These are phyloP conservation scores for Suillia variegata DNA, from an alignment of 2,888 invertebrate genomes.

Conservation along the genomic window DNA sequence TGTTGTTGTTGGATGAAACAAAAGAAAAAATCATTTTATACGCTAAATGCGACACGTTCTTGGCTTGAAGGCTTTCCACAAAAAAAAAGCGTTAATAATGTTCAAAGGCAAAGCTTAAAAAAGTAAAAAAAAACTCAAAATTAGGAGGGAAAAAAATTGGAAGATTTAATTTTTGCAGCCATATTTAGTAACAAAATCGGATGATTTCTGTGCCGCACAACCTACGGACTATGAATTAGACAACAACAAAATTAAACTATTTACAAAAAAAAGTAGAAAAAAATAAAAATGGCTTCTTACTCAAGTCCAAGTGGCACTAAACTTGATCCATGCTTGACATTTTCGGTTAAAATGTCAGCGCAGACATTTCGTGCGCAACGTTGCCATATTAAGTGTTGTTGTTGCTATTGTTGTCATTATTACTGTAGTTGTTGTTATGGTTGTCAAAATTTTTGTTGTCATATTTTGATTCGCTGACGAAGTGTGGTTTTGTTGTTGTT, in stretches of 20 bases:
- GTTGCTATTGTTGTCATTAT: neutral
- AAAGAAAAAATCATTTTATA: neutral
- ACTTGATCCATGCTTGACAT: conserved; percentile 16
- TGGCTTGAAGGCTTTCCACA: neutral
- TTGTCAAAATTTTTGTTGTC: no score
- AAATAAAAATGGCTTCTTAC: neutral
- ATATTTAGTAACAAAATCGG: conserved; percentile 50
- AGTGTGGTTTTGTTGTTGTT: conserved; percentile 16
- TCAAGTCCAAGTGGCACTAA: conserved; percentile 5
- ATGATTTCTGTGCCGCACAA: conserved; percentile 27
- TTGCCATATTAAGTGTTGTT: neutral
- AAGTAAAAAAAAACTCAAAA: conserved; percentile 36
- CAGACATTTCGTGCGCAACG: neutral
- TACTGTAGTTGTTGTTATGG: neutral
- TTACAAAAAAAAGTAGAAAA: neutral
- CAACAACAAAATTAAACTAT: conserved; percentile 6
- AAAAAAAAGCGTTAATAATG: no score
- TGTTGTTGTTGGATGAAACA: no score
- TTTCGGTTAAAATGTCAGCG: conserved; percentile 13
- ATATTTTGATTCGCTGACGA: conserved; percentile 9
- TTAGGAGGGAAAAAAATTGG: no score
- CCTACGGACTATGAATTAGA: neutral
- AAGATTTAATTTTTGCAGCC: conserved; percentile 47
- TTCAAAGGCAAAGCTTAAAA: neutral
- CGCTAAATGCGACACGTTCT: neutral